Evolutionary conservation across 2,113 vertebrate species (phyloP), one percentile per base, ranked within the genome.

Genomic region (Upupa epops): DNA sequence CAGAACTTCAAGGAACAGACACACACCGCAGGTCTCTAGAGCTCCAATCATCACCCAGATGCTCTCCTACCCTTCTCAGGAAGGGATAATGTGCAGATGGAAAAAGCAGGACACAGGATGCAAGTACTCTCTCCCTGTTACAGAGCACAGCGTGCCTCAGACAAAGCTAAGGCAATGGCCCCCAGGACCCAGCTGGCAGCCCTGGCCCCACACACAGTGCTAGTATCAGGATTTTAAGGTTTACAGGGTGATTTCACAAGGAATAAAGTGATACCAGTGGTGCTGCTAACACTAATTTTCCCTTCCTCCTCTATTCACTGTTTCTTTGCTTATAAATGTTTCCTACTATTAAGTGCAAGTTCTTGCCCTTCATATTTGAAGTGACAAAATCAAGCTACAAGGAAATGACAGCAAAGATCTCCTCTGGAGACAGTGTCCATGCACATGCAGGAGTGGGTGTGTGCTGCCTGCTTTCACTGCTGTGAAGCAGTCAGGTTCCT

Each of bases 121-220:
- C 5, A 1, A 92, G 76, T 18, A 51, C 4, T 56, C 64, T 6
- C 60, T 19, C 52, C 79, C 59, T 78, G 19, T 40, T 51, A 29
- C 0, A 45, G 34, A 86, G 52, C 26, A 83, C 68, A 86, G 11
- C 0, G 1, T 18, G 49, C 24, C 77, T 55, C 18, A 36, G 28
- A 36, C 1, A 3, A 24, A 37, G 34, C 42, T 69, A 64, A 52
- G 15, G 11, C 54, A 36, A 52, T 0, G 0, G 46, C 18, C 18
- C 54, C 36, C 36, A 36, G 56, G 65, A 58, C 20, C n/a, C 16
- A n/a, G 55, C 37, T 82, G 54, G 61, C 81, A 56, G 37, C 18
- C 79, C 71, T 32, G 69, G 42, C 65, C 60, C 66, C 34, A 4
- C 1, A 13, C 2, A 1, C 29, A 0, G 1, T 42, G 63, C 45